These are phyloP conservation scores for Euura saliciscinereae DNA, from an alignment of 1,140 invertebrate genomes.

Conservation along the genomic window DNA sequence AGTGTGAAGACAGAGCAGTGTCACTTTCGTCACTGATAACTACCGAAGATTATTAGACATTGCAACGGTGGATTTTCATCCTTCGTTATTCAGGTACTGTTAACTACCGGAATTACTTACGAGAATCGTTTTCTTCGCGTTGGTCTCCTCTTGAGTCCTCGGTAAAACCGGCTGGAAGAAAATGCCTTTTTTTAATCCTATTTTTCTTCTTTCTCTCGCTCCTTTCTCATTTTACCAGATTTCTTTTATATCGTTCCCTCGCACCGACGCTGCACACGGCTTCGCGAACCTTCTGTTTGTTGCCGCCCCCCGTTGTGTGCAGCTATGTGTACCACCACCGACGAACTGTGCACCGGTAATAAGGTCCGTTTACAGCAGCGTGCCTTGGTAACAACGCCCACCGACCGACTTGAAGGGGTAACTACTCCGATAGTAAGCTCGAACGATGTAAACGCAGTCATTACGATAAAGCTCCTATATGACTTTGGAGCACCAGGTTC, in stretches of 20 bases:
- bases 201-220: neutral
- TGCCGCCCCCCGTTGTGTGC: neutral
- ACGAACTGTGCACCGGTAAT: neutral
- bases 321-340: neutral
- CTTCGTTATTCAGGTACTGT: neutral
- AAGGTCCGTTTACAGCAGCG: neutral
- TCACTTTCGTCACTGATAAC: too few relatives aligned
- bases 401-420: neutral
- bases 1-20: too few relatives aligned
- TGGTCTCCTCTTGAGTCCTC: neutral
- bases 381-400: neutral
- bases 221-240: neutral
- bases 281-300: slow-evolving; percentile 1
- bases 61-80: neutral
- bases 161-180: neutral
- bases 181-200: neutral
- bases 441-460: neutral
- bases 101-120: slow-evolving; percentile 7
- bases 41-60: too few relatives aligned
- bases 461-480: neutral
- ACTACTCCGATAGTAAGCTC: neutral
- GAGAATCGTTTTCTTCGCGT: neutral
- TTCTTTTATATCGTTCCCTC: neutral
- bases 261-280: neutral
- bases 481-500: neutral